phyloP scores from a whole-genome alignment of 2,797 vertebrate species.

The Myripristis jacobus region DNA sequence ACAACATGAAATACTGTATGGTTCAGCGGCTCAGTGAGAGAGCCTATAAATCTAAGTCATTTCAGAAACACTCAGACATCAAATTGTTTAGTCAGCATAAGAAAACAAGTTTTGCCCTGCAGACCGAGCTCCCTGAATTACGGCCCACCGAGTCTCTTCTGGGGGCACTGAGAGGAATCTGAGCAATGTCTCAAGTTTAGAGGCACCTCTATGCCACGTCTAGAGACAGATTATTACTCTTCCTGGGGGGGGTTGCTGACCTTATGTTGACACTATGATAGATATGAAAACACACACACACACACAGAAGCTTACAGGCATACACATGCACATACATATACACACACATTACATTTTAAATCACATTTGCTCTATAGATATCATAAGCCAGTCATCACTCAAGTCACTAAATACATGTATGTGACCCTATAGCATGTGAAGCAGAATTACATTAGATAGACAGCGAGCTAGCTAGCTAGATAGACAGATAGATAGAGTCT shows the following conservation, averaged over 20 bases:
- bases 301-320: background rate
- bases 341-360: background rate
- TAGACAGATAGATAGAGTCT: too few species aligned
- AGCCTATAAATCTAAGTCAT: background rate
- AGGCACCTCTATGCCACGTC: constrained; percentile 63
- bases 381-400: background rate
- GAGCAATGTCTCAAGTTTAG: constrained; percentile 77
- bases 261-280: constrained; percentile 49
- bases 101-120: constrained; percentile 16
- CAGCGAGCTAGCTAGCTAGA: too few species aligned
- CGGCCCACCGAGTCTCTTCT: constrained; percentile 67
- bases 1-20: background rate
- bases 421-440: too few species aligned
- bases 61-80: constrained; percentile 14
- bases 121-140: constrained; percentile 53
- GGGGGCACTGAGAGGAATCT: constrained; percentile 75
- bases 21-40: constrained; percentile 1
- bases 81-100: constrained; percentile 18
- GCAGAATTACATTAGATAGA: too few species aligned
- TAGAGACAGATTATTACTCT: constrained; percentile 69
- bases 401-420: background rate
- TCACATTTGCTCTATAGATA: background rate
- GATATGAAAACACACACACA: constrained; percentile 18
- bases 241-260: constrained; percentile 49
- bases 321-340: constrained; percentile 8